Evolutionary conservation across 2,888 invertebrate species (phyloP), one percentile per base, ranked within the genome.

Genomic region (Dynastes tityus): DNA sequence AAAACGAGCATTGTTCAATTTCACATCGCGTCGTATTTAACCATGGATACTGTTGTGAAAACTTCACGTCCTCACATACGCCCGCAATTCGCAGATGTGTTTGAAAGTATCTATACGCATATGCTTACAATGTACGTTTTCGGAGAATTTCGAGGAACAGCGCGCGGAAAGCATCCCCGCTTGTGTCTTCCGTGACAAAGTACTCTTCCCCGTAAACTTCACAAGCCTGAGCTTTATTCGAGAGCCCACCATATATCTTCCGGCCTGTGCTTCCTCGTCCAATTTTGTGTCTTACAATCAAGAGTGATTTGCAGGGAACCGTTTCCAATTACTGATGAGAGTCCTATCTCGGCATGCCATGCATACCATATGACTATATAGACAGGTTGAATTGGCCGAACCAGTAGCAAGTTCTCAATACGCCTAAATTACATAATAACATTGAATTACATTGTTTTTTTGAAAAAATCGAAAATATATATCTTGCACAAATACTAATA

Each of bases 271-370:
- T 85, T 85, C 84, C 84, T 83, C 85, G 85, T 83, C 83, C 85
- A 83, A 85, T 85, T 84, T 84, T 84, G 83, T 84, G 85, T 86
- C 85, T 86, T 85, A 85, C 85, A 85, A 86, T 86, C 85, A 85
- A 83, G 84, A 85, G 85, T 86, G 86, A 85, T 85, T 86, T 85
- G 85, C 85, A 85, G 84, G 84, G 85, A 83, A 85, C 65, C 65
- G 40, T 40, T 65, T 65, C 65, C 65, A 65, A 65, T 65, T 65
- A 65, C 65, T 65, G 65, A 65, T 65, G 65, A 65, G 65, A 65
- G 65, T 65, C 65, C 65, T 65, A 65, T 65, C 65, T 65, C 32
- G 65, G 40, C 65, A 65, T 65, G 65, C 65, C 65, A 65, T 65
- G 65, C 65, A 65, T 65, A 65, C 65, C 65, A 40, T 40, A 65